Conservation (phyloP, 2,797 vertebrate species). For the Ctenopoma kingsleyae region DNA sequence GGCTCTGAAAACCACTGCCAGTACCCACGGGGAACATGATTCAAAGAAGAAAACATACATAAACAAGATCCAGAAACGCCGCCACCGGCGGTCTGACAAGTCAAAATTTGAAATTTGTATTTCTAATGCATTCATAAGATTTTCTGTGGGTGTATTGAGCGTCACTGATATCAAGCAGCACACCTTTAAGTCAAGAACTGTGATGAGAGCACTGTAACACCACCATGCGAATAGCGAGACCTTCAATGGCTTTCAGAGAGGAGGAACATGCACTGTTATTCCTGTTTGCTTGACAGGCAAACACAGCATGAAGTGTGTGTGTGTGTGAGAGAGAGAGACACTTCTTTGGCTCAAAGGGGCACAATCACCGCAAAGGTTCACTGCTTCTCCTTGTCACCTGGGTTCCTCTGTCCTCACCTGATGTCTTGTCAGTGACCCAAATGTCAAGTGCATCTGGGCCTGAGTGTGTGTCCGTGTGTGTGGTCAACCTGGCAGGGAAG, state of each 20-base stretch:
- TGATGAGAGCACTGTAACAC: constrained; percentile 34
- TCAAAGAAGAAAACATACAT: no score
- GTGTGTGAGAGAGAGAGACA: constrained; percentile 14
- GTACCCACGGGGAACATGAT: no score
- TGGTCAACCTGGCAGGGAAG: constrained; percentile 70
- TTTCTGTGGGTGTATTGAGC: constrained; percentile 23
- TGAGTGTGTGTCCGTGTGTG: constrained; percentile 45
- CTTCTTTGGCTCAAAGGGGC: constrained; percentile 56
- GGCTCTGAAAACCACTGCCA: no score
- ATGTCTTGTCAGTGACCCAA: constrained; percentile 79
- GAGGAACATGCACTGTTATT: constrained; percentile 28
- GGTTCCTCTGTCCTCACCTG: constrained; percentile 78
- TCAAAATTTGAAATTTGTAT: no score
- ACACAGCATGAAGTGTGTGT: constrained; percentile 37
- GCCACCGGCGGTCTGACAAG: no score
- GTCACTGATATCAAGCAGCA: constrained; percentile 2
- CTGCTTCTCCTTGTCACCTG: constrained; percentile 78
- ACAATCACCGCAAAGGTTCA: constrained; percentile 76
- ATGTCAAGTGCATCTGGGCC: constrained; percentile 75
- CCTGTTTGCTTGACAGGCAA: constrained; percentile 57
- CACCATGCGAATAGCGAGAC: constrained; percentile 34
- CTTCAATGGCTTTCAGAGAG: constrained; percentile 41
- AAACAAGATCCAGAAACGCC: no score
- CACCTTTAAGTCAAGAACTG: not conserved
- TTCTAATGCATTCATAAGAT: not conserved